A percentile compares a stretch with the other conserved stretches of the same genome.
phyloP scores from a whole-genome alignment of 1,140 invertebrate genomes.

The Bombus waltoni region DNA sequence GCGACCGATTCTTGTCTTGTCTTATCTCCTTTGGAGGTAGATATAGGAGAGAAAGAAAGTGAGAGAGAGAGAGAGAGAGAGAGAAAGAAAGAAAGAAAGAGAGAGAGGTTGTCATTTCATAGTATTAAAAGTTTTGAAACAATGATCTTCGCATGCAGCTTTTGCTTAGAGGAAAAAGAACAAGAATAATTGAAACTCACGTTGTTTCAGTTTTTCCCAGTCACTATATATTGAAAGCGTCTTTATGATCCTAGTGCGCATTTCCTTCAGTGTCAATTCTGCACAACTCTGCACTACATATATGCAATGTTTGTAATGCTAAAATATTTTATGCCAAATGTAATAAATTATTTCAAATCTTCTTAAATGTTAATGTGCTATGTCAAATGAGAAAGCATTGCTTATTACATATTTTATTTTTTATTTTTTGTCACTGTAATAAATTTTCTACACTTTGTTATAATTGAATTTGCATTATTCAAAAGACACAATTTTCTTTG shows the following conservation, averaged over 20 bases:
- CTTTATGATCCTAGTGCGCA: constrained; percentile 59
- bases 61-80: constrained; percentile 46
- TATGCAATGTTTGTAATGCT: constrained; percentile 58
- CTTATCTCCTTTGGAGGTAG: constrained; percentile 49
- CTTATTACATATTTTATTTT: constrained; percentile 56
- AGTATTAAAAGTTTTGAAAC: constrained; percentile 20
- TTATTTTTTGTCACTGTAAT: constrained; percentile 47
- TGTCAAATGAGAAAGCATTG: constrained; percentile 51
- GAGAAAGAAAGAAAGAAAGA: constrained; percentile 38
- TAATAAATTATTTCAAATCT: constrained; percentile 41
- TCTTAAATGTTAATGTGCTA: constrained; percentile 50
- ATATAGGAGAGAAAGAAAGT: constrained; percentile 44
- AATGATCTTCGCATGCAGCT: constrained; percentile 50
- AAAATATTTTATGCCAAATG: constrained; percentile 48
- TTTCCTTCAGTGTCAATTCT: constrained; percentile 53
- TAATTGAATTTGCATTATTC: constrained; percentile 37
- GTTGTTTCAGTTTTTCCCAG: not conserved
- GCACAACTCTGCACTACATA: constrained; percentile 56
- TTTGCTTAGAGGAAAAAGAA: constrained; percentile 14
- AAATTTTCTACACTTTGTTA: constrained; percentile 35
- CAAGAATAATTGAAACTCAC: not conserved
- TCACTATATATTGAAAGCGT: constrained; percentile 28
- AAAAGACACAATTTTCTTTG: constrained; percentile 30
- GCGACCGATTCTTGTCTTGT: constrained; percentile 48
- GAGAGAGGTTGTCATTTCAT: constrained; percentile 60